A percentile compares a stretch with the other conserved stretches of the same genome.
Conservation (phyloP, 2,888 invertebrate genomes). For the Lottia gigantea region DNA sequence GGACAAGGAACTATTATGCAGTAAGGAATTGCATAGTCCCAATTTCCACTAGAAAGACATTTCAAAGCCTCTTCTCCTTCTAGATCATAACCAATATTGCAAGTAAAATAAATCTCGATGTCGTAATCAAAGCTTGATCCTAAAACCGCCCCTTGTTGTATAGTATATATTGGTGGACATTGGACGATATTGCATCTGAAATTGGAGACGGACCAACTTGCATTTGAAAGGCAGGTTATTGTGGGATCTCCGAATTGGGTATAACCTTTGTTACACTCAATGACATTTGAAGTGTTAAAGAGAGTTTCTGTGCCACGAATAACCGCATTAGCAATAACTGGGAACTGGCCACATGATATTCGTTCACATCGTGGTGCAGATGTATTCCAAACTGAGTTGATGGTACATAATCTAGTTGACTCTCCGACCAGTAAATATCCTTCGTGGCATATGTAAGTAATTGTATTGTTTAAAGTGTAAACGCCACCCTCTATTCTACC, state of each 20-base stretch:
- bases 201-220: slow-evolving; percentile 33
- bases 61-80: slow-evolving; percentile 38
- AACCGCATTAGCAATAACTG: slow-evolving; percentile 50
- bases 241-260: slow-evolving; percentile 8
- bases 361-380: slow-evolving; percentile 25
- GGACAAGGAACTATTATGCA: slow-evolving; percentile 37
- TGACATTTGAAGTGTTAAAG: slow-evolving; percentile 15
- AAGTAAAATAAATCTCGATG: slow-evolving; percentile 23
- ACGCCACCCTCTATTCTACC: slow-evolving; percentile 28
- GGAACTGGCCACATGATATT: slow-evolving; percentile 30
- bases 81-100: slow-evolving; percentile 35
- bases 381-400: slow-evolving; percentile 32
- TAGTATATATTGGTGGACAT: slow-evolving; percentile 15
- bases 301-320: slow-evolving; percentile 18
- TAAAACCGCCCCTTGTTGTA: slow-evolving; percentile 15
- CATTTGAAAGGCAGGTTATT: slow-evolving; percentile 30
- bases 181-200: slow-evolving; percentile 17
- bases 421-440: slow-evolving; percentile 41
- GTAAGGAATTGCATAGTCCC: slow-evolving; percentile 46
- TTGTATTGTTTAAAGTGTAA: slow-evolving; percentile 18
- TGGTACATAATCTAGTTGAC: slow-evolving; percentile 32
- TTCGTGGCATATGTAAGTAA: slow-evolving; percentile 24
- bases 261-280: slow-evolving; percentile 15
- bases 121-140: slow-evolving; percentile 32
- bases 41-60: slow-evolving; percentile 46